phyloP scores from a whole-genome alignment of 1,140 invertebrate species.

The Parasteatoda tepidariorum region DNA sequence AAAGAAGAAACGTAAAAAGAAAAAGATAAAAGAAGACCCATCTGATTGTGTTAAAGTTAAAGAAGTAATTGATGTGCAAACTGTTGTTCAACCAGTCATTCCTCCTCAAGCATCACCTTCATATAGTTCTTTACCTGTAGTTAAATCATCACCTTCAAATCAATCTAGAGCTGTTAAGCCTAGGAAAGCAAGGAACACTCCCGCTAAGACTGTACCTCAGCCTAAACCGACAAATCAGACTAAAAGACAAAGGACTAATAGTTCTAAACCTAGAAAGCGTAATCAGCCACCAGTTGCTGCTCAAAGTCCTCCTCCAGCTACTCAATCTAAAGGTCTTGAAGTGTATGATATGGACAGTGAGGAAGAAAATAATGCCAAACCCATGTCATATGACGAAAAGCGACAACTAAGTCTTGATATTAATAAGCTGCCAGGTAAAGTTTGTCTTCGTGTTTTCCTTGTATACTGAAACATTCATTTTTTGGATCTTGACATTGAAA shows the following conservation, averaged over 20 bases:
- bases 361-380: slow-evolving; percentile 95
- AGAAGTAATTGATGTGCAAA: slow-evolving; percentile 58
- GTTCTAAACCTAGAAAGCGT: slow-evolving; percentile 61
- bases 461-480: no score
- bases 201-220: slow-evolving; percentile 55
- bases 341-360: slow-evolving; percentile 75
- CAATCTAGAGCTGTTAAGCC: slow-evolving; percentile 64
- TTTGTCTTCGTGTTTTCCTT: no score
- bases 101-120: slow-evolving; percentile 18
- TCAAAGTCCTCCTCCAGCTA: slow-evolving; percentile 1
- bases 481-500: neutral
- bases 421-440: slow-evolving; percentile 92
- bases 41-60: slow-evolving; percentile 70
- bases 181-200: slow-evolving; percentile 60
- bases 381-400: slow-evolving; percentile 99
- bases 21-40: slow-evolving; percentile 67
- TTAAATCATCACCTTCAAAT: slow-evolving; percentile 52
- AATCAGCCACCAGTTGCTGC: slow-evolving; percentile 45
- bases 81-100: neutral
- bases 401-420: slow-evolving; percentile 97
- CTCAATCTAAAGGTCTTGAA: slow-evolving; percentile 74
- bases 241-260: slow-evolving; percentile 59
- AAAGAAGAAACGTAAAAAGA: slow-evolving; percentile 76
- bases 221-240: slow-evolving; percentile 54
- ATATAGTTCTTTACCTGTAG: slow-evolving; percentile 62